Evolutionary conservation across 2,888 invertebrate species (phyloP), one percentile per base, ranked within the genome.

Genomic region (Dyspetes luteomarginatus): DNA sequence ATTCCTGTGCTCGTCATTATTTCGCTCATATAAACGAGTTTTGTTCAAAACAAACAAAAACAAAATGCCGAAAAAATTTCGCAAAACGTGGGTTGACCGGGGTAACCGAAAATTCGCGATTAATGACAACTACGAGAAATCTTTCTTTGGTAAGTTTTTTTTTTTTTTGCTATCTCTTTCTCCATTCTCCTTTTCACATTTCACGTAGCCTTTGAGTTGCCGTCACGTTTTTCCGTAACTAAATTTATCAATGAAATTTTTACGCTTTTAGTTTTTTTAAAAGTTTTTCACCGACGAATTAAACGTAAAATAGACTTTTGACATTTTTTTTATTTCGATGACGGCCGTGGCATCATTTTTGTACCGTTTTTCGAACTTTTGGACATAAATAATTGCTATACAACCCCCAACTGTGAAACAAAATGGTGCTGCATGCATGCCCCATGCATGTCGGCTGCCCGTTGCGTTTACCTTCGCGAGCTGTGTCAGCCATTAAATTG

Each of bases 61-160:
- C 7, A 85, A 85, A 60, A 90, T 90, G 90, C 89, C 90, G n/a
- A 89, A 84, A 67, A 90, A 88, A 72, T 52, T 85, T 0, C 82
- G 81, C 7, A 89, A 88, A 36, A 41, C 83, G n/a, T 85, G 87
- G 85, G 85, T 77, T 0, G 80, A 84, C 3, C 82, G 85, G 0
- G 82, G 79, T 9, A 78, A 84, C 0, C 50, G 52, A 19, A 4
- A 12, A 4, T 45, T 4, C 48, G 30, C 15, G 73, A 85, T 19
- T 12, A 67, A 0, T 77, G 62, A 3, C 82, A 84, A 28, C 5
- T 76, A 2, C 84, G 86, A 87, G 1, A 88, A 87, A 69, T 85
- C 85, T 58, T 89, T 88, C 65, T 90, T 88, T 4, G 89, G 90
- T 90, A 76, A 86, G 87, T 69, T 45, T 50, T n/a, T n/a, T n/a